phyloP scores from a whole-genome alignment of 2,113 vertebrate genomes.

The Mionectes macconnelli region DNA sequence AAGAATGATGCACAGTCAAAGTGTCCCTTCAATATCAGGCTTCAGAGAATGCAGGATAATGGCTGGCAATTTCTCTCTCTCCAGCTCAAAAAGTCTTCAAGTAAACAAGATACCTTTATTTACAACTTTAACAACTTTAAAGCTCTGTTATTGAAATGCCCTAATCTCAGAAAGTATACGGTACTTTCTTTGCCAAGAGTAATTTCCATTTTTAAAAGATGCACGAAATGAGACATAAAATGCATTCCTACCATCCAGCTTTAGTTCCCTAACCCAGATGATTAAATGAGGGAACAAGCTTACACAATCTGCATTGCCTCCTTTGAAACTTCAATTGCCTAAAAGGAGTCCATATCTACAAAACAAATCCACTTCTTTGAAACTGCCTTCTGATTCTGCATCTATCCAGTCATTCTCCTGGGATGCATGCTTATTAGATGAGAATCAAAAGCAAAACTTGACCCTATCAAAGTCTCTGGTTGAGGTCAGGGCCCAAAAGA shows the following conservation, averaged over 20 bases:
- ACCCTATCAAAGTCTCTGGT: background rate
- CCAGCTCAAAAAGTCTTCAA: background rate
- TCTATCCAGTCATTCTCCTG: background rate
- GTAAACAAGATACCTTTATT: background rate
- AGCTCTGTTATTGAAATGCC: background rate
- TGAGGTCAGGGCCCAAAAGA: background rate
- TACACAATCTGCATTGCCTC: background rate
- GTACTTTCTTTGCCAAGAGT: background rate
- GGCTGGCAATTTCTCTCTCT: background rate
- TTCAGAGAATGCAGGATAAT: background rate
- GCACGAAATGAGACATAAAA: background rate
- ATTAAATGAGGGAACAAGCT: background rate
- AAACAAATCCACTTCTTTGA: background rate
- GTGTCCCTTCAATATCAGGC: background rate
- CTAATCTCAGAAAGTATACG: background rate
- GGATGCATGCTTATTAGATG: background rate
- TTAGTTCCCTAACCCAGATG: background rate
- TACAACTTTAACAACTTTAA: background rate
- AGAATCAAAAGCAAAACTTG: background rate
- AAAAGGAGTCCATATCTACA: background rate
- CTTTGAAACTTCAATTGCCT: background rate
- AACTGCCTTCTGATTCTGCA: background rate
- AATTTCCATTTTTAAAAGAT: background rate
- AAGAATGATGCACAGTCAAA: background rate
- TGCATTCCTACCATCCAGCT: background rate